These are phyloP conservation scores for Bubo scandiacus DNA, from an alignment of 2,113 vertebrate species.

Conservation along the genomic window DNA sequence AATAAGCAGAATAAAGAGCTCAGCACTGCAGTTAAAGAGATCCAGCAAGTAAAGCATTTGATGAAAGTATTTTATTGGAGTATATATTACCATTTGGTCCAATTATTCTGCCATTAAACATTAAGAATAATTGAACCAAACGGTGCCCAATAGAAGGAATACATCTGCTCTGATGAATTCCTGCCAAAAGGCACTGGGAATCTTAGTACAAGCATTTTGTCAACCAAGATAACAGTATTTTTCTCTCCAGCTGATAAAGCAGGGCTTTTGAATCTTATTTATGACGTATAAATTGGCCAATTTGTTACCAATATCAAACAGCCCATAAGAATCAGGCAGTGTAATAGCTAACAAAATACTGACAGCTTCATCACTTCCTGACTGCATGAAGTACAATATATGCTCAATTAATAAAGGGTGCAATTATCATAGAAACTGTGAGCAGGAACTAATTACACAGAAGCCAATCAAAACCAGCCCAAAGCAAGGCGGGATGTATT, in stretches of 20 bases:
- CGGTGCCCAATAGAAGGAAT: slow-evolving; percentile 52
- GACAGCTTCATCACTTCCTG: slow-evolving; percentile 52
- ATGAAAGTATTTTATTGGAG: slow-evolving; percentile 57
- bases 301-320: slow-evolving; percentile 50
- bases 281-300: slow-evolving; percentile 33
- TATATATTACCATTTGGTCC: slow-evolving; percentile 61
- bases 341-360: slow-evolving; percentile 37
- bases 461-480: slow-evolving; percentile 51
- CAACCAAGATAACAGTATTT: slow-evolving; percentile 42
- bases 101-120: slow-evolving; percentile 68
- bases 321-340: slow-evolving; percentile 23
- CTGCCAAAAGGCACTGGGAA: slow-evolving; percentile 51
- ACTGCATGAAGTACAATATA: slow-evolving; percentile 21
- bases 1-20: slow-evolving; percentile 47
- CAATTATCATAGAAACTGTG: slow-evolving; percentile 49
- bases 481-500: not conserved
- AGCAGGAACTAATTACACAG: slow-evolving; percentile 40
- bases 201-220: slow-evolving; percentile 37
- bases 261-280: slow-evolving; percentile 45
- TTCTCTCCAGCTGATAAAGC: slow-evolving; percentile 44
- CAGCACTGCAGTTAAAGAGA: not conserved
- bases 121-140: slow-evolving; percentile 68
- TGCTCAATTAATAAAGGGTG: slow-evolving; percentile 32
- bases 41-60: slow-evolving; percentile 59
- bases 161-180: slow-evolving; percentile 58